Conservation (phyloP, 1,140 invertebrate genomes). For the Lycorma delicatula region DNA sequence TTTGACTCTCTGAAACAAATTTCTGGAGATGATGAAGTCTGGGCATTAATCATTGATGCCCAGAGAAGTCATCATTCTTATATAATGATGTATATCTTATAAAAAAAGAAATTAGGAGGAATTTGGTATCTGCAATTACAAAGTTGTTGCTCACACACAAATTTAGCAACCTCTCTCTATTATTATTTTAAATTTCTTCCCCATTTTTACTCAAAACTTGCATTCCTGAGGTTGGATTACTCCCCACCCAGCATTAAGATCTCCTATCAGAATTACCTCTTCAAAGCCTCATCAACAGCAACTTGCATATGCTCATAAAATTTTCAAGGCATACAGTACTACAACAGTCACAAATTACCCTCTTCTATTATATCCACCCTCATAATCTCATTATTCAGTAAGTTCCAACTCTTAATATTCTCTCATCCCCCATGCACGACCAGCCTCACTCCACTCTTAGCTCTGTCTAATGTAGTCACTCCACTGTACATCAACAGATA, state of each 20-base stretch:
- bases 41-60: too few relatives aligned
- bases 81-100: too few relatives aligned
- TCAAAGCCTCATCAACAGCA: neutral
- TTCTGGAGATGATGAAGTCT: too few relatives aligned
- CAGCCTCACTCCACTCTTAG: neutral
- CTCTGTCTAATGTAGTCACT: neutral
- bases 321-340: neutral
- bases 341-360: neutral
- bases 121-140: too few relatives aligned
- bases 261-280: neutral
- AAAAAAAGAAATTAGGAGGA: too few relatives aligned
- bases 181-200: neutral
- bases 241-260: slow-evolving; percentile 10
- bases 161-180: neutral
- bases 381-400: slow-evolving; percentile 7
- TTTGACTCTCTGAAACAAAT: too few relatives aligned
- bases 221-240: neutral
- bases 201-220: slow-evolving; percentile 4
- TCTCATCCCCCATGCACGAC: neutral
- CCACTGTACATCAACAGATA: slow-evolving; percentile 12
- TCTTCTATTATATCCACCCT: neutral
- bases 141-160: neutral
- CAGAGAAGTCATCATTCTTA: too few relatives aligned
- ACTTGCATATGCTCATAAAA: slow-evolving; percentile 10
- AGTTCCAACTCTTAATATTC: slow-evolving; percentile 8